Conservation (phyloP, 2,113 vertebrate species). For the Microtus montanus region DNA sequence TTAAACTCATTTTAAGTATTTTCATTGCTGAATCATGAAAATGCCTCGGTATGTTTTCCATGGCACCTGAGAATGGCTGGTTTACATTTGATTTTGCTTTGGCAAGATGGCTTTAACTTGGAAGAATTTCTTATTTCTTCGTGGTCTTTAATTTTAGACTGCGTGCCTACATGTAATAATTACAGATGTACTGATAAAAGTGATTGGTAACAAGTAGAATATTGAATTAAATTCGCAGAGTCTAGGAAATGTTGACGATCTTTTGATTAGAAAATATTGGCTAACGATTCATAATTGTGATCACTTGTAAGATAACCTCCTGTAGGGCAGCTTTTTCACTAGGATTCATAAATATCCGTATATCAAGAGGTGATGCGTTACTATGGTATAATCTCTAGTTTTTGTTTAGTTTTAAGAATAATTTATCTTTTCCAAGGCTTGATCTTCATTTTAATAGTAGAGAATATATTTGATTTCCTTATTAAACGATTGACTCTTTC, state of each 20-base stretch:
- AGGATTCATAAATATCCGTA: not conserved
- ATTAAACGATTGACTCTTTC: slow-evolving; percentile 14
- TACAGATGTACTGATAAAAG: not conserved
- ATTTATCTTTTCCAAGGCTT: slow-evolving; percentile 49
- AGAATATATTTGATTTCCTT: slow-evolving; percentile 53
- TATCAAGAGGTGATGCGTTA: not conserved
- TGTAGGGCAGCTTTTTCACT: slow-evolving; percentile 5
- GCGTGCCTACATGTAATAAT: not conserved
- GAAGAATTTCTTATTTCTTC: slow-evolving; percentile 35
- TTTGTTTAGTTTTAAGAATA: slow-evolving; percentile 58
- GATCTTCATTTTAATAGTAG: slow-evolving; percentile 51
- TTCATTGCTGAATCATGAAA: slow-evolving; percentile 53
- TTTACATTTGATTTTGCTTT: slow-evolving; percentile 62
- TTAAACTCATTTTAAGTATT: slow-evolving; percentile 45
- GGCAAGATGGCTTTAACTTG: not conserved
- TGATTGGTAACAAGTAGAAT: slow-evolving; percentile 31
- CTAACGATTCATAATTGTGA: not conserved
- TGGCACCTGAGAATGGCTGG: not conserved
- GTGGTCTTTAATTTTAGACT: slow-evolving; percentile 49
- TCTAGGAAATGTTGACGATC: slow-evolving; percentile 14
- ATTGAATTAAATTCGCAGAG: slow-evolving; percentile 54
- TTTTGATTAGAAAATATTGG: slow-evolving; percentile 41
- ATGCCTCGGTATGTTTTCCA: slow-evolving; percentile 17
- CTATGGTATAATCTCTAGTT: not conserved
- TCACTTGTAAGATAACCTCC: slow-evolving; percentile 24